Percentiles rank a stretch among this genome's conserved stretches.
Conservation (phyloP, 2,797 vertebrate genomes). For the Sebastes matsubarae region DNA sequence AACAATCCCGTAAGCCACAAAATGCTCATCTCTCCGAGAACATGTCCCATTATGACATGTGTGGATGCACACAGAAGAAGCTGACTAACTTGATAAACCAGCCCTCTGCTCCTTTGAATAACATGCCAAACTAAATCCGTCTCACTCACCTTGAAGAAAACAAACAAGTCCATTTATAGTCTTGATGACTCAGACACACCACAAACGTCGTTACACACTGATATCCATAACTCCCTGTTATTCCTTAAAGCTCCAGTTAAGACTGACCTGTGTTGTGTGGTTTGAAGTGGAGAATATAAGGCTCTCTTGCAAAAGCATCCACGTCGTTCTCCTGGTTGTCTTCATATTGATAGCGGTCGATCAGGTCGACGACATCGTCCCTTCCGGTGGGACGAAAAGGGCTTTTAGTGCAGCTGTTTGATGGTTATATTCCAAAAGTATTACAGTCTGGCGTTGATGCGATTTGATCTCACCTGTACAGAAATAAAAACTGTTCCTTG, state of each 20-base stretch:
- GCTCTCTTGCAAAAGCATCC: constrained; percentile 77
- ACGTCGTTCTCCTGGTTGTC: constrained; percentile 70
- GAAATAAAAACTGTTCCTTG: constrained; percentile 80
- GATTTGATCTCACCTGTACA: constrained; percentile 66
- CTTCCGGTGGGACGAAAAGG: constrained; percentile 17
- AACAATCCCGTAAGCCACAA: not conserved
- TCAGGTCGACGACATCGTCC: constrained; percentile 68
- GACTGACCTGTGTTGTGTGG: constrained; percentile 67
- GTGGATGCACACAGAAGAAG: not conserved
- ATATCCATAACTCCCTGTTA: not conserved
- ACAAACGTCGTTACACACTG: not conserved
- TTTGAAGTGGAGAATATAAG: constrained; percentile 73
- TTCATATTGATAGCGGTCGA: constrained; percentile 74
- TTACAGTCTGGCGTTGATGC: not conserved
- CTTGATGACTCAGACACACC: constrained; percentile 21
- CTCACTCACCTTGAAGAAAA: not conserved
- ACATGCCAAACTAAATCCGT: not conserved
- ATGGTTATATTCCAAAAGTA: not conserved
- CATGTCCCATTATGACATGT: not conserved
- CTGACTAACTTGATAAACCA: constrained; percentile 40
- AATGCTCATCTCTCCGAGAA: not conserved
- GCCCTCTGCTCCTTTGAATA: not conserved
- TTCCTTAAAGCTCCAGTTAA: not conserved
- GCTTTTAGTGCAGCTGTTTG: not conserved
- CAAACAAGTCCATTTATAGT: not conserved